A percentile compares a stretch with the other conserved stretches of the same genome.
These are phyloP conservation scores for Neomorphus geoffroyi DNA, from an alignment of 2,797 vertebrate species.

Conservation along the genomic window DNA sequence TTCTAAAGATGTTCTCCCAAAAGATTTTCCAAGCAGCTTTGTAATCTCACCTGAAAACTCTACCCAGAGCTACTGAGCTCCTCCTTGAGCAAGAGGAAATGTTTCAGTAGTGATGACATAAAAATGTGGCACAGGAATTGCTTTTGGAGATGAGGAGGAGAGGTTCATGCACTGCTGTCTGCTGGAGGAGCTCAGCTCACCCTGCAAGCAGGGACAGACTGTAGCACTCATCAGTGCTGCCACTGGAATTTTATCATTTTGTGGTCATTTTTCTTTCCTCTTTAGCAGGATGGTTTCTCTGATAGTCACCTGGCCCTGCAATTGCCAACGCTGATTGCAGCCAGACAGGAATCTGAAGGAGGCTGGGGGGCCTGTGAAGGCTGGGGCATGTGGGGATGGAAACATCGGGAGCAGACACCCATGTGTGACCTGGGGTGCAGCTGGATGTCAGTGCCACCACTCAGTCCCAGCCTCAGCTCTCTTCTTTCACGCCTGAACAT, in stretches of 20 bases:
- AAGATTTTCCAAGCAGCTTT: background rate
- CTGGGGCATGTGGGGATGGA: rapidly evolving
- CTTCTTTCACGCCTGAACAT: background rate
- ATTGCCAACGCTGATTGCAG: rapidly evolving
- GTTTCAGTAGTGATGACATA: background rate
- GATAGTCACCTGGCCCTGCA: no score
- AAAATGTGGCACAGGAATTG: rapidly evolving
- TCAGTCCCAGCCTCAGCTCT: background rate
- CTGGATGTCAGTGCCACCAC: background rate
- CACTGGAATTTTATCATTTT: no score
- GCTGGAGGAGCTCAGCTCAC: background rate
- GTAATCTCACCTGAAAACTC: background rate
- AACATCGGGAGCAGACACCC: background rate
- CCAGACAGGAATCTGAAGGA: background rate
- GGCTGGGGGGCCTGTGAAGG: background rate
- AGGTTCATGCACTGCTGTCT: rapidly evolving
- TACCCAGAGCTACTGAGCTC: background rate
- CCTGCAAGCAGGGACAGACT: no score
- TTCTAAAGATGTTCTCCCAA: background rate
- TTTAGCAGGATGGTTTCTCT: no score
- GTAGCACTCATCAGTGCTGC: no score
- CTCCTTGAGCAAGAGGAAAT: background rate
- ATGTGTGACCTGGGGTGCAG: background rate
- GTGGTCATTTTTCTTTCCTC: no score
- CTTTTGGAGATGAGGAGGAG: background rate